Base-by-base conservation (phyloP, 2,888 invertebrate species). In the Schrankia costaestrigalis region DNA sequence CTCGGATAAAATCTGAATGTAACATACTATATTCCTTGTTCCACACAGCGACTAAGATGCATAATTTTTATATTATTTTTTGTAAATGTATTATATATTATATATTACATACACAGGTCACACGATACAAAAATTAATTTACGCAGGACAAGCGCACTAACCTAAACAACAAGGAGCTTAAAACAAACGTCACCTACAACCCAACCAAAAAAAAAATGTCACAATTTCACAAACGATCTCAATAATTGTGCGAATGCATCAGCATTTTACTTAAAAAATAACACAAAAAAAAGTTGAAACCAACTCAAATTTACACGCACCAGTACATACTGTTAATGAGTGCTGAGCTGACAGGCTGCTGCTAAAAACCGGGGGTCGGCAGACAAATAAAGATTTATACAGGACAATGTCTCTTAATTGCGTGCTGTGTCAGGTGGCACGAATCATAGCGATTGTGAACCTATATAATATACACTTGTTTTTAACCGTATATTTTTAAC, bases 361-460 rank as follows among this genome's bases (percentile, higher is more conserved):
- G 39, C 55, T 58, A 59, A 57, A 54, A 54, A 53, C 42, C 43
- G 33, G 40, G 52, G 44, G 41, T 42, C 41, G 48, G 48, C 62
- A 46, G 53, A 62, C 63, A 70, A 70, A 73, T 65, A 73, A 67
- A 65, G 68, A 69, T 69, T 65, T 69, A 67, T 61, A 51, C 52
- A 48, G 63, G 56, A 75, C 76, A 76, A 74, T 76, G 70, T 61
- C 48, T 60, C 64, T 64, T 76, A 73, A 76, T 74, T 76, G 70
- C 46, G 42, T 18, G 58, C 63, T 48, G 55, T 46, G 63, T 62
- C 64, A 65, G 70, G 49, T 58, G 56, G 41, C 30, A 33, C 33
- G 41, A 52, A 46, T 46, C 46, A 52, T 44, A 43, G 26, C 28
- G 45, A 33, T 44, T 49, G 42, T 46, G 25, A 34, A 41, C 35